Percentiles rank a stretch among this genome's conserved stretches.
Evolutionary conservation across 2,888 invertebrate species (phyloP).

Genomic region (Troides helena): DNA sequence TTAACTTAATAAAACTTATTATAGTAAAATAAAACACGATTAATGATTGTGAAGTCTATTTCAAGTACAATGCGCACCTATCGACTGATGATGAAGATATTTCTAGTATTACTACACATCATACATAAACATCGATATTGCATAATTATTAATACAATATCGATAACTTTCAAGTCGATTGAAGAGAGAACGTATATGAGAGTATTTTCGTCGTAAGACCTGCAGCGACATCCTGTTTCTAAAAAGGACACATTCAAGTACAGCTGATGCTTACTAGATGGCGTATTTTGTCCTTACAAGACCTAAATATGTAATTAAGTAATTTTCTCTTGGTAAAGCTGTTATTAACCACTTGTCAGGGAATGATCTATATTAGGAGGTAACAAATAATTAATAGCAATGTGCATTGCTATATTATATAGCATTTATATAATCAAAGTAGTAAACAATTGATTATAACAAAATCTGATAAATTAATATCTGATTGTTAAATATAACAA

Average conservation of each 20-base stretch:
- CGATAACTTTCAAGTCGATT: not conserved
- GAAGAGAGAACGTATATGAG: not conserved
- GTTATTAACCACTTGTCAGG: not conserved
- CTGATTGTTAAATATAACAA: too few species aligned
- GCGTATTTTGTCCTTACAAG: slow-evolving; percentile 43
- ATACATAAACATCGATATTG: too few species aligned
- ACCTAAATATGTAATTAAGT: not conserved
- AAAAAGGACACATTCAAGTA: slow-evolving; percentile 66
- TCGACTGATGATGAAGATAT: too few species aligned
- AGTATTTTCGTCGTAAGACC: slow-evolving; percentile 30
- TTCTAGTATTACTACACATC: too few species aligned
- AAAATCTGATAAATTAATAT: too few species aligned
- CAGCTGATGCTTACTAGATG: slow-evolving; percentile 55
- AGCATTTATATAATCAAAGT: not conserved
- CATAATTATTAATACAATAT: not conserved
- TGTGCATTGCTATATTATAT: too few species aligned
- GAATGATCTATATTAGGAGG: not conserved
- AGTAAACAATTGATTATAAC: not conserved
- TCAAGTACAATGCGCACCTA: not conserved
- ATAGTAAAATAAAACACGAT: too few species aligned
- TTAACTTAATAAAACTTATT: too few species aligned
- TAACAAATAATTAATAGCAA: not conserved
- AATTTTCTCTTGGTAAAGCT: not conserved
- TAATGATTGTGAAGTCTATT: too few species aligned
- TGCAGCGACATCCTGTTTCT: slow-evolving; percentile 73